These are phyloP conservation scores for Microplitis demolitor DNA, from an alignment of 1,140 invertebrate species.

Conservation along the genomic window DNA sequence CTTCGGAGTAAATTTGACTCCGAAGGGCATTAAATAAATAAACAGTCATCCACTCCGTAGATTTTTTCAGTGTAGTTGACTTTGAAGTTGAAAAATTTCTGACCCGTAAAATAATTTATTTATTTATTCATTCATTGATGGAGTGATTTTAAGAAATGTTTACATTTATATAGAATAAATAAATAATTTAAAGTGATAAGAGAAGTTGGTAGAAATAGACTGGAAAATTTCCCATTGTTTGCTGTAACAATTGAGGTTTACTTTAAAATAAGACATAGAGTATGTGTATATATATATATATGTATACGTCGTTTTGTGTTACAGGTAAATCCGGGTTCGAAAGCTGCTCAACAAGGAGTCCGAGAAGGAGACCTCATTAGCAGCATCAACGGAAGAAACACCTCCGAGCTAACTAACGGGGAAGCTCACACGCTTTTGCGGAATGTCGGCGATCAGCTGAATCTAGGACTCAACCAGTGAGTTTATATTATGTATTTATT, in stretches of 20 bases:
- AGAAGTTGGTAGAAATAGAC: conserved; percentile 5
- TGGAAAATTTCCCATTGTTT: not conserved
- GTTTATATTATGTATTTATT: conserved; percentile 47
- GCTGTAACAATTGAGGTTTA: not conserved
- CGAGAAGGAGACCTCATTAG: conserved; percentile 81
- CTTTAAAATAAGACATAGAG: not conserved
- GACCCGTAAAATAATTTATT: too few species aligned
- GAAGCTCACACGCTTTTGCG: conserved; percentile 77
- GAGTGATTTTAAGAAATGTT: too few species aligned
- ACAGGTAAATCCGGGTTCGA: conserved; percentile 83
- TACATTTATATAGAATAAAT: too few species aligned
- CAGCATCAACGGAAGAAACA: conserved; percentile 75
- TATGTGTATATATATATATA: not conserved
- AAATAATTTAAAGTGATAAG: not conserved
- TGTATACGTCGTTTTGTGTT: conserved; percentile 35
- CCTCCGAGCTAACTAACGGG: conserved; percentile 72
- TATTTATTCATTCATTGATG: too few species aligned
- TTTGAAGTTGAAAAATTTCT: too few species aligned
- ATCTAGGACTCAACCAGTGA: conserved; percentile 79
- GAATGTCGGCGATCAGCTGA: conserved; percentile 71
- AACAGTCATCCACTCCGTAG: too few species aligned
- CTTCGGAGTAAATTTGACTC: too few species aligned
- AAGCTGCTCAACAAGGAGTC: conserved; percentile 76
- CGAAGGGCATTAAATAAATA: too few species aligned
- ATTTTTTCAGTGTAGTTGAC: too few species aligned